A percentile compares a stretch with the other conserved stretches of the same genome.
phyloP scores from a whole-genome alignment of 1,140 invertebrate genomes.

The Drosophila suzukii region DNA sequence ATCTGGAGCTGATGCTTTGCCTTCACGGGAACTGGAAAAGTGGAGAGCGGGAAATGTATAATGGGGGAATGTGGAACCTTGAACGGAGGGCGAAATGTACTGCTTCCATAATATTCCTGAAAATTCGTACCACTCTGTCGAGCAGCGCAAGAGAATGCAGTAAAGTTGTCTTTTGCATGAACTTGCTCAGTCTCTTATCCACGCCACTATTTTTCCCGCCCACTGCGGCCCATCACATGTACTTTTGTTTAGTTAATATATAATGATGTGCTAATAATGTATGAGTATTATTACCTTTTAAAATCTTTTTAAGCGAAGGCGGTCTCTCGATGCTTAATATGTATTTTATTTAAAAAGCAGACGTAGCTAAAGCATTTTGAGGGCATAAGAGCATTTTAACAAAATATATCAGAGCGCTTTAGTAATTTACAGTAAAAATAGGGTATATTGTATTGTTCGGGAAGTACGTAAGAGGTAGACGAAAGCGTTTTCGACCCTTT shows the following conservation, averaged over 20 bases:
- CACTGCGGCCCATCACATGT: slow-evolving; percentile 21
- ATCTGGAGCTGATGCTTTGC: slow-evolving; percentile 10
- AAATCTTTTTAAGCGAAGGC: too few relatives aligned
- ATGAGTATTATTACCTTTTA: too few relatives aligned
- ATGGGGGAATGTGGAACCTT: neutral
- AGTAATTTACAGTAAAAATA: too few relatives aligned
- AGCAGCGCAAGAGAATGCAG: slow-evolving; percentile 26
- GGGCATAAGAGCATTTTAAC: too few relatives aligned
- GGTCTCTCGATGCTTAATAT: too few relatives aligned
- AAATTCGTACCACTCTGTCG: slow-evolving; percentile 49
- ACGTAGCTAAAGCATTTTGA: too few relatives aligned
- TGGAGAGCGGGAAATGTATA: slow-evolving; percentile 13
- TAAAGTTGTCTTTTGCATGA: slow-evolving; percentile 64
- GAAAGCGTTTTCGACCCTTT: too few relatives aligned
- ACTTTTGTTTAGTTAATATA: neutral
- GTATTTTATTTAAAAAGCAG: too few relatives aligned
- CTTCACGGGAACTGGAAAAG: slow-evolving; percentile 9
- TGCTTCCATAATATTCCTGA: slow-evolving; percentile 69
- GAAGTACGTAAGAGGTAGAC: too few relatives aligned
- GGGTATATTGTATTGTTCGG: too few relatives aligned
- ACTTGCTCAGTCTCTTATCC: slow-evolving; percentile 8
- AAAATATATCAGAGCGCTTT: too few relatives aligned
- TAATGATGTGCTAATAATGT: too few relatives aligned
- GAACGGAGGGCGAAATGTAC: slow-evolving; percentile 24
- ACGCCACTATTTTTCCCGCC: neutral